A percentile compares a stretch with the other conserved stretches of the same genome.
phyloP scores from a whole-genome alignment of 2,888 invertebrate genomes.

The Criorhina ranunculi region DNA sequence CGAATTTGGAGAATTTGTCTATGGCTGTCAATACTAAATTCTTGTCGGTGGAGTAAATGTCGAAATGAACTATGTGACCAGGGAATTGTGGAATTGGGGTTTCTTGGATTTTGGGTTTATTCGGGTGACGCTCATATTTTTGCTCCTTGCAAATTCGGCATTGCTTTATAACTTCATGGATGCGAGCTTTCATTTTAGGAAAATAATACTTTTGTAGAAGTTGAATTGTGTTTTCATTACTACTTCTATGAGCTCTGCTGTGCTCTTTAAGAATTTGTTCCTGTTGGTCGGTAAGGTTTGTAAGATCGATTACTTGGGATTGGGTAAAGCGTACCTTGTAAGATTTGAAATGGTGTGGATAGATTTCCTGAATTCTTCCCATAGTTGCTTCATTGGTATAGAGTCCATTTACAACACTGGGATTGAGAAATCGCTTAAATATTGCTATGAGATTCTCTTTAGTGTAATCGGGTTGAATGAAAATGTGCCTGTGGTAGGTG shows the following conservation, averaged over 20 bases:
- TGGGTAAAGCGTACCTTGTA: slow-evolving; percentile 28
- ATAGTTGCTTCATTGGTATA: background rate
- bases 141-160: too few species aligned
- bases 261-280: slow-evolving; percentile 17
- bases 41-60: slow-evolving; percentile 39
- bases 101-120: too few species aligned
- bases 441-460: too few species aligned
- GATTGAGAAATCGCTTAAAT: too few species aligned
- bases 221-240: slow-evolving; percentile 35
- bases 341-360: background rate
- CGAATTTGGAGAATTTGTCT: too few species aligned
- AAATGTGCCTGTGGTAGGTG: too few species aligned
- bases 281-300: slow-evolving; percentile 19
- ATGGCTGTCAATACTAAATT: too few species aligned
- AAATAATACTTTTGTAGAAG: slow-evolving; percentile 45
- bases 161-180: slow-evolving; percentile 33
- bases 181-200: slow-evolving; percentile 38
- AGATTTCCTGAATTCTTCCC: too few species aligned
- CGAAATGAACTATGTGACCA: slow-evolving; percentile 24
- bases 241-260: too few species aligned
- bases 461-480: too few species aligned
- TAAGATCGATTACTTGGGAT: slow-evolving; percentile 10
- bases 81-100: slow-evolving; percentile 13
- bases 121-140: too few species aligned
- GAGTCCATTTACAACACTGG: too few species aligned